Base-by-base conservation (phyloP, 2,113 vertebrate species). In the Ahaetulla prasina region DNA sequence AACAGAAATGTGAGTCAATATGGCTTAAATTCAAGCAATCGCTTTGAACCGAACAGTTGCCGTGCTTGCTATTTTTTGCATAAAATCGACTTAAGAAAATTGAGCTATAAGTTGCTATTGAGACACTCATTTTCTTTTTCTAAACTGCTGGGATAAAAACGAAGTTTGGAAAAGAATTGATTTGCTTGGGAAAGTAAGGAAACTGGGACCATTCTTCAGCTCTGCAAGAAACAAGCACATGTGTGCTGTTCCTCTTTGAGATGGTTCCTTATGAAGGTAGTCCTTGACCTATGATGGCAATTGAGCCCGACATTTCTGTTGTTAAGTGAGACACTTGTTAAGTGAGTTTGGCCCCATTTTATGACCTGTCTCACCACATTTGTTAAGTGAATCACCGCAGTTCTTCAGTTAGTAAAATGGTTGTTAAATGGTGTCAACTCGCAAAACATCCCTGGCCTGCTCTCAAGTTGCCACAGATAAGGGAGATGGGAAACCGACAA, bases 41-140 rank as follows among this genome's bases (percentile, higher is more conserved):
- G 1, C 20, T 18, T 91, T 45, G 3, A 49, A 60, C 25, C 2
- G 1, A 47, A 86, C 18, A 49, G 7, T 43, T 60, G 74, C 5
- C 50, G 52, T 89, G 50, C 23, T 1, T 3, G 9, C 7, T 85
- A 8, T 12, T 88, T 57, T 14, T 57, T 14, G 27, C 1, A 20
- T 68, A 89, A 57, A 16, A 1, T 0, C 50, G 6, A 54, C 93
- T 90, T 60, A 8, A 35, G 43, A 27, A 53, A 0, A 0, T n/a
- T 52, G n/a, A 53, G 47, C 35, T 9, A 0, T 25, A 52, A 50
- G 2, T 0, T 2, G 57, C 2, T 68, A 68, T 5, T 39, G 4
- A 35, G 8, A 1, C 2, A 2, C 1, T 25, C 45, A 88, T 91
- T 45, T 16, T 0, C 84, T 54, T 50, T 80, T 80, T 23, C 49